Conservation (phyloP, 92 coral and sea anemone genomes). For the Desmophyllum pertusum region DNA sequence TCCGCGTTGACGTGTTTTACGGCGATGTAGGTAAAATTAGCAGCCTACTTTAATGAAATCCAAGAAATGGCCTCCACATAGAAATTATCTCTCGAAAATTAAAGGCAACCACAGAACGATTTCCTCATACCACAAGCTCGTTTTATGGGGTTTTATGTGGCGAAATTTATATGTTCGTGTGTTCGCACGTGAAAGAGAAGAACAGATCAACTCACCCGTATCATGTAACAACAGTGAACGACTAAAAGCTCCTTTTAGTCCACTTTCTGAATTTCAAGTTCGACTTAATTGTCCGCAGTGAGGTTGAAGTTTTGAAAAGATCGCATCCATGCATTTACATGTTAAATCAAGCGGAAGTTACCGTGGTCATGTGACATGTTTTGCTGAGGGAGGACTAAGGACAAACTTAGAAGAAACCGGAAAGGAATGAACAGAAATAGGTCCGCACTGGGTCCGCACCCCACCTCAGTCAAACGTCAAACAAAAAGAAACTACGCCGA, state of each 20-base stretch:
- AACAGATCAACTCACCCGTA: conserved; percentile 27
- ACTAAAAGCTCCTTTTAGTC: conserved; percentile 17
- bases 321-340: conserved; percentile 37
- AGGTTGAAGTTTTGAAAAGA: conserved; percentile 32
- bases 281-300: conserved; percentile 26
- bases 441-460: not conserved
- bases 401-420: not conserved
- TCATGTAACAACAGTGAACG: not conserved
- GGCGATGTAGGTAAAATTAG: not conserved
- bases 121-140: conserved; percentile 29
- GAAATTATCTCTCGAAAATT: not conserved
- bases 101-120: conserved; percentile 37
- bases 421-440: not conserved
- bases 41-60: conserved; percentile 14
- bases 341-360: conserved; percentile 41
- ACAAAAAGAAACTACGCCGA: too few relatives aligned
- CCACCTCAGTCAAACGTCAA: too few relatives aligned
- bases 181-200: not conserved
- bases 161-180: conserved; percentile 1
- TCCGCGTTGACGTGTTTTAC: not conserved
- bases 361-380: conserved; percentile 28
- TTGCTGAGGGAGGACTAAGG: conserved; percentile 9
- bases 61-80: conserved; percentile 33
- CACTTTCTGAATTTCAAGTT: conserved; percentile 35
- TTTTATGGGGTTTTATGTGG: too few relatives aligned